These are phyloP conservation scores for Grallaria varia DNA, from an alignment of 2,113 vertebrate genomes.

Conservation along the genomic window DNA sequence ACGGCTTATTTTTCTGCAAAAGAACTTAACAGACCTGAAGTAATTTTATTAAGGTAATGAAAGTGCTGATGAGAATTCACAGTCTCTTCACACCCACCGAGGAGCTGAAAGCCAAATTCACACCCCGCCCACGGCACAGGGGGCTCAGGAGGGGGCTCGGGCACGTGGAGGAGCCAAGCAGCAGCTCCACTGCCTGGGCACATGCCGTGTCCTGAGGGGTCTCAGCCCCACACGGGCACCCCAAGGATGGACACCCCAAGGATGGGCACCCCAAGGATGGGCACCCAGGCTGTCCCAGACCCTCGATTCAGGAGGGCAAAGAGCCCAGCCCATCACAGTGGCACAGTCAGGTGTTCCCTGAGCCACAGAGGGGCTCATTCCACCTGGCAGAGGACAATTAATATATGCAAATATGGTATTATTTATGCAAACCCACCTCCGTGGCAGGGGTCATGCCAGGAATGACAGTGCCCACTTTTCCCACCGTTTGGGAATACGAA, in stretches of 20 bases:
- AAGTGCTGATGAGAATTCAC: conserved; percentile 20
- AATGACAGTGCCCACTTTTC: fast-evolving
- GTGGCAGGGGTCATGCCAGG: neutral
- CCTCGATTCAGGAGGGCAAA: fast-evolving
- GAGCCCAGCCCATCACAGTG: fast-evolving
- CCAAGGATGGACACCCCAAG: fast-evolving
- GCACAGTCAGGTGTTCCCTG: fast-evolving
- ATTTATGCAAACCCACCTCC: neutral
- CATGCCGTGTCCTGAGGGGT: fast-evolving
- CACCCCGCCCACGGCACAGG: neutral
- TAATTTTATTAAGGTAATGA: conserved; percentile 47
- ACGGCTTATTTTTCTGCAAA: neutral
- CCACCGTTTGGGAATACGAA: fast-evolving
- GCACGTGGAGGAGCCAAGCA: neutral
- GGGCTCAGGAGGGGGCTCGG: neutral
- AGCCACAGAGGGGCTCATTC: fast-evolving
- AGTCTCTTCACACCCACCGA: conserved; percentile 27
- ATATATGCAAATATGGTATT: fast-evolving
- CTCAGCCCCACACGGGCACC: fast-evolving
- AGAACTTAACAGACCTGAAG: neutral
- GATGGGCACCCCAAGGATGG: fast-evolving
- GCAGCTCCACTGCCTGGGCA: neutral
- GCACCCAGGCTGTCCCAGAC: fast-evolving
- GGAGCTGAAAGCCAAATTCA: neutral
- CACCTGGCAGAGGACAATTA: neutral